Conservation (phyloP, 2,888 invertebrate species). For the Stenurella melanura region DNA sequence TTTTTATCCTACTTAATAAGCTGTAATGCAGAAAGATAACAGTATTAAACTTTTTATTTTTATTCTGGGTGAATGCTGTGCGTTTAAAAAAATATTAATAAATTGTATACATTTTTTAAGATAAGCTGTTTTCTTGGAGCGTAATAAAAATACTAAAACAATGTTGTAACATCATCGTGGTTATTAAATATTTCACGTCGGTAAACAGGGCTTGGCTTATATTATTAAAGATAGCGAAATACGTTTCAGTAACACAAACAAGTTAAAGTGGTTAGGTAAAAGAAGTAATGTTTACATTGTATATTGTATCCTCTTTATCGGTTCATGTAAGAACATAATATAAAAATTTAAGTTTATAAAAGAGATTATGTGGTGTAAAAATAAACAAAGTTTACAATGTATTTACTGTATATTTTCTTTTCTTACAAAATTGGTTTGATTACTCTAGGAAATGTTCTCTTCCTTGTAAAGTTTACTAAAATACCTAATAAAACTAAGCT, state of each 20-base stretch:
- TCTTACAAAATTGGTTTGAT: neutral
- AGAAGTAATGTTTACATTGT: conserved; percentile 9
- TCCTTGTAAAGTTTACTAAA: neutral
- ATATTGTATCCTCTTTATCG: conserved; percentile 10
- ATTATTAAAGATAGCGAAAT: conserved; percentile 26
- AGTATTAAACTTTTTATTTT: conserved; percentile 21
- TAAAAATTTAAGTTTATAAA: neutral
- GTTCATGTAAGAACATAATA: neutral
- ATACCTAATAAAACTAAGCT: neutral
- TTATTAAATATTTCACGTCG: conserved; percentile 29
- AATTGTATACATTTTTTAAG: conserved; percentile 23
- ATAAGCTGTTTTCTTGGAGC: conserved; percentile 19
- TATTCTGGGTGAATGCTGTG: neutral
- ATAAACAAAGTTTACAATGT: neutral
- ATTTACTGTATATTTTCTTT: neutral
- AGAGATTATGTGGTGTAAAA: neutral
- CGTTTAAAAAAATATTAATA: conserved; percentile 1
- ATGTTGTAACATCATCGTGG: conserved; percentile 9
- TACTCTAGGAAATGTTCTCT: neutral
- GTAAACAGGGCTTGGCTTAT: conserved; percentile 10
- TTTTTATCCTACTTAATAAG: conserved; percentile 22
- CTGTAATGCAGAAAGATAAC: conserved; percentile 3
- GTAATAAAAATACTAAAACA: conserved; percentile 29
- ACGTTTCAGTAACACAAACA: conserved; percentile 16
- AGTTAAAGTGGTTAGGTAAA: conserved; percentile 18